Evolutionary conservation across 2,888 invertebrate genomes (phyloP).

Genomic region (Drosophila cognata): DNA sequence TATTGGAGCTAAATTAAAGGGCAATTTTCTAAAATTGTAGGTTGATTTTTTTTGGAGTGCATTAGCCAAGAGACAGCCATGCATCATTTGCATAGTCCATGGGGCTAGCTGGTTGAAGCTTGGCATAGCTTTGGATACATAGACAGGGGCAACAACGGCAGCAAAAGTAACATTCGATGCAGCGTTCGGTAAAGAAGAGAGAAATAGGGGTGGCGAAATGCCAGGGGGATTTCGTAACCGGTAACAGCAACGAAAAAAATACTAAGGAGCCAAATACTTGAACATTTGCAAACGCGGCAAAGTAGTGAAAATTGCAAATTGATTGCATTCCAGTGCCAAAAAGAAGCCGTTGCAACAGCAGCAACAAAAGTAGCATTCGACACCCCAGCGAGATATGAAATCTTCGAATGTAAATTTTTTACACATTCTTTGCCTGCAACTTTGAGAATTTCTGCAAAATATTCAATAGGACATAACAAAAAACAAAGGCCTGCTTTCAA

Average conservation of each 20-base stretch:
- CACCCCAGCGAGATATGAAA: conserved; percentile 63
- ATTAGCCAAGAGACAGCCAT: conserved; percentile 43
- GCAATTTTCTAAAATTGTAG: background rate
- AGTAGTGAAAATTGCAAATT: conserved; percentile 83
- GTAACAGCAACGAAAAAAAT: conserved; percentile 57
- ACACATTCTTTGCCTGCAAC: conserved; percentile 64
- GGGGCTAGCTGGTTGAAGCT: conserved; percentile 35
- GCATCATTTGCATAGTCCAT: conserved; percentile 63
- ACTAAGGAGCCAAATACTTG: conserved; percentile 78
- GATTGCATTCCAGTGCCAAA: conserved; percentile 82
- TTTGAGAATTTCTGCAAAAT: conserved; percentile 53
- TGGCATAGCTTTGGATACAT: conserved; percentile 19
- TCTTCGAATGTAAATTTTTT: conserved; percentile 73
- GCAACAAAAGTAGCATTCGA: conserved; percentile 18
- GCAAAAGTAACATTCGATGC: conserved; percentile 59
- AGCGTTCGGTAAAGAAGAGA: conserved; percentile 40
- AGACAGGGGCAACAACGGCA: conserved; percentile 37
- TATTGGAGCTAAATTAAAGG: background rate
- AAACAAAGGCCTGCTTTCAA: conserved; percentile 25
- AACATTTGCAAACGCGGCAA: conserved; percentile 80
- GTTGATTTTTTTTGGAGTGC: background rate
- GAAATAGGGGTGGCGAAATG: conserved; percentile 54
- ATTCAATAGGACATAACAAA: conserved; percentile 43
- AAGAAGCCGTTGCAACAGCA: conserved; percentile 33
- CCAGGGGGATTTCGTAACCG: conserved; percentile 36